Base-by-base conservation (phyloP, 2,888 invertebrate species). In the Tetramorium bicarinatum region DNA sequence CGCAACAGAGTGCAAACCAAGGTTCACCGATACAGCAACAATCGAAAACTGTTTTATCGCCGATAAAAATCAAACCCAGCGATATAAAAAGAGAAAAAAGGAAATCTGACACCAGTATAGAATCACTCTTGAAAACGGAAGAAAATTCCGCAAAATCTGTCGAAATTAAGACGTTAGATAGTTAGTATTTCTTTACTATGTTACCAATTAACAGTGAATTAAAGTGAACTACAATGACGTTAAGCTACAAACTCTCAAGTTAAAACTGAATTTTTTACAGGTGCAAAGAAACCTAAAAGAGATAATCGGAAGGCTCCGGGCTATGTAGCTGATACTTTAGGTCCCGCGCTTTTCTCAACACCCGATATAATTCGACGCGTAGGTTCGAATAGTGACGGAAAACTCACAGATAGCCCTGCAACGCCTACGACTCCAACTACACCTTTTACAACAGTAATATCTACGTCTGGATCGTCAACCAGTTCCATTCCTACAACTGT, bases 291-390 rank as follows among this genome's bases (percentile, higher is more conserved):
- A 75, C 34, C 86, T 15, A 94, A 94, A 83, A 94, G 93, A 56
- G 95, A 95, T 18, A 92, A 96, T 85, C 96, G 96, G 86, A 97
- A 97, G 93, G 95, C 96, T 47, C 96, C 96, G 25, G 95, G 96
- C 21, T 96, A 96, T 92, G 95, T 96, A 66, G 96, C 95, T 0
- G 95, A 95, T 82, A 92, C 95, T 49, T 87, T 95, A 54, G 95
- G 95, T 4, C 95, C 97, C 83, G 97, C 97, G 54, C 94, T 97
- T 83, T 97, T 97, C 94, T 97, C 97, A 8, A 96, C 97, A 61
- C 97, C 97, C 29, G 97, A 97, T 95, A 97, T 97, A 77, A 97
- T 97, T 83, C 95, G 97, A 90, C 95, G 97, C 90, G 97, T 97
- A 21, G 96, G 96, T 77, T 95, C 95, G 62, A 96, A 95, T 79